Evolutionary conservation across 2,797 vertebrate genomes (phyloP), one percentile per base, ranked within the genome.

Genomic region (Pampus argenteus): DNA sequence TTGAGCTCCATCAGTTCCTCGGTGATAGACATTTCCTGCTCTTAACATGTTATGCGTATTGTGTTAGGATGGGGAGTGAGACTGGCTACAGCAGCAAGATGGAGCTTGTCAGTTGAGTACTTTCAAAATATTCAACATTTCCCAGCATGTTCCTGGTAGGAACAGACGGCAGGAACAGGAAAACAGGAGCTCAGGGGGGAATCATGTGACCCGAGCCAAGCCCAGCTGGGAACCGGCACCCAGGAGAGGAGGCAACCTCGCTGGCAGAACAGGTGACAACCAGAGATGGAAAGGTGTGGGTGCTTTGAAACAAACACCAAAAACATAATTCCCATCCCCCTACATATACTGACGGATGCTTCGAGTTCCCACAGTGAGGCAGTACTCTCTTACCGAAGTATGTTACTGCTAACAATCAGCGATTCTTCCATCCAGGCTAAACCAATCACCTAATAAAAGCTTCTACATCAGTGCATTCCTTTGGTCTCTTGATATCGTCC

Each of bases 121-220:
- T 71, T 78, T 58, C 17, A 38, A 45, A 77, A 25, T 38, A 15
- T 40, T 57, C 11, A 67, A 48, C 36, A 23, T 25, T 61, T 28
- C 36, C 25, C 26, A 40, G 18, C 3, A 29, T 40, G 31, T 42
- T 13, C 49, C 38, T 59, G 25, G 17, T 54, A 11, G 34, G n/a
- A n/a, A n/a, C n/a, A n/a, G 74, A 66, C 90, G 84, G 68, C 77
- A 69, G 69, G 74, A 83, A 86, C 54, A 74, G 88, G 86, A 88
- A 88, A 86, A 86, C 54, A 51, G 77, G 77, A 89, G 84, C 59
- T 48, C 36, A 57, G 48, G 50, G 29, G 52, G 34, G 9, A 4
- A 57, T 56, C 86, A 85, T 7, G 68, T 90, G 88, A 87, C 74
- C 17, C 2, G 20, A 42, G 55, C 62, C 72, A 34, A 57, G 50